phyloP scores from a whole-genome alignment of 2,797 vertebrate species.

The Gastrophryne carolinensis region DNA sequence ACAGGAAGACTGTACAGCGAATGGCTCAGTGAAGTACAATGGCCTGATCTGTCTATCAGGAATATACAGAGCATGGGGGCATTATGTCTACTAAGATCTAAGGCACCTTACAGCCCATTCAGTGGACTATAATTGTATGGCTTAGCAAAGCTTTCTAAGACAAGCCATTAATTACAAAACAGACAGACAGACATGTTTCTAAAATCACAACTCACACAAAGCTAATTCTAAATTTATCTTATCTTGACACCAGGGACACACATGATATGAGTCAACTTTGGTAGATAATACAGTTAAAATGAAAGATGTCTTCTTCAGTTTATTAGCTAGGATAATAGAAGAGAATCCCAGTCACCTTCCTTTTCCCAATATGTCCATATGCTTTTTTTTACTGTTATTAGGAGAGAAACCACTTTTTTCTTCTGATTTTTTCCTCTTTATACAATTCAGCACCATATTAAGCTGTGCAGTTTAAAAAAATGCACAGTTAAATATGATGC shows the following conservation, averaged over 20 bases:
- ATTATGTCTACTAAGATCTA: constrained; percentile 21
- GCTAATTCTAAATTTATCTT: not conserved
- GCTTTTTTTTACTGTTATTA: too few species aligned
- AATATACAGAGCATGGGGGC: not conserved
- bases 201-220: not conserved
- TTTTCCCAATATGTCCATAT: too few species aligned
- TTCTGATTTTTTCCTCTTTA: too few species aligned
- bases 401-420: too few species aligned
- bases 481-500: too few species aligned
- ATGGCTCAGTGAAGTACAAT: constrained; percentile 8
- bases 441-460: too few species aligned
- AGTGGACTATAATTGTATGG: constrained; percentile 14
- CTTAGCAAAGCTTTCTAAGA: constrained; percentile 20
- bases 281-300: too few species aligned
- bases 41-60: not conserved
- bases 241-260: not conserved
- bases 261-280: too few species aligned
- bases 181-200: not conserved
- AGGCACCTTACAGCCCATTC: constrained; percentile 40
- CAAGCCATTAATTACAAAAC: not conserved
- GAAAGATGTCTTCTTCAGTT: too few species aligned
- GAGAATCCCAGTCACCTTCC: too few species aligned
- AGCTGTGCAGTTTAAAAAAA: too few species aligned
- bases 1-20: constrained; percentile 27
- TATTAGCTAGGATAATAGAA: too few species aligned